phyloP scores from a whole-genome alignment of 2,113 vertebrate species.

The Tinamus guttatus region DNA sequence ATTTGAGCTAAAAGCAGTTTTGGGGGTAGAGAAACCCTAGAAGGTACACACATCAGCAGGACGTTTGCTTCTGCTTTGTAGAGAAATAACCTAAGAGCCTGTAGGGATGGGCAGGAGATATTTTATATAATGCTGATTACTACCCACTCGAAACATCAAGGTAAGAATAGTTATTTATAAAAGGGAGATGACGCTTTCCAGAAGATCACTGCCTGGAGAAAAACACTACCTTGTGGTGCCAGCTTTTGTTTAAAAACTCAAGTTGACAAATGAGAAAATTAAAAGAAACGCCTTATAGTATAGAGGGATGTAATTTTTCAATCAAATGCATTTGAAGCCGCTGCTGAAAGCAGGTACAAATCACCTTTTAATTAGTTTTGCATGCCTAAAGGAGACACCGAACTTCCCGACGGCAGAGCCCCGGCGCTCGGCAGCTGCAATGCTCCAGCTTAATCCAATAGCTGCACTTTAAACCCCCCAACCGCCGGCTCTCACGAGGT shows the following conservation, averaged over 20 bases:
- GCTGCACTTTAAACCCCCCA: neutral
- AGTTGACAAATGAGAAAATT: neutral
- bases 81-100: neutral
- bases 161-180: neutral
- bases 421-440: neutral
- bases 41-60: neutral
- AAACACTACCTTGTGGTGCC: rapidly evolving
- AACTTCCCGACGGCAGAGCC: neutral
- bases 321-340: neutral
- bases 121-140: neutral
- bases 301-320: neutral
- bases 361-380: constrained; percentile 45
- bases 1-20: rapidly evolving
- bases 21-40: neutral
- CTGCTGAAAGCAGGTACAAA: constrained; percentile 11
- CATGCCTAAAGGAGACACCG: neutral
- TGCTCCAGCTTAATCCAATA: neutral
- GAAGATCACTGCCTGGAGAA: neutral
- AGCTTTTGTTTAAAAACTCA: neutral
- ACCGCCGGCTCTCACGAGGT: neutral
- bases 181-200: neutral
- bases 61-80: rapidly evolving
- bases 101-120: neutral
- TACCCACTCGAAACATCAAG: neutral
- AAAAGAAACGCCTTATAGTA: neutral